Evolutionary conservation across 23 tunicate genomes (phyloP), one percentile per base, ranked within the genome.

Genomic region (Clavelina lepadiformis): DNA sequence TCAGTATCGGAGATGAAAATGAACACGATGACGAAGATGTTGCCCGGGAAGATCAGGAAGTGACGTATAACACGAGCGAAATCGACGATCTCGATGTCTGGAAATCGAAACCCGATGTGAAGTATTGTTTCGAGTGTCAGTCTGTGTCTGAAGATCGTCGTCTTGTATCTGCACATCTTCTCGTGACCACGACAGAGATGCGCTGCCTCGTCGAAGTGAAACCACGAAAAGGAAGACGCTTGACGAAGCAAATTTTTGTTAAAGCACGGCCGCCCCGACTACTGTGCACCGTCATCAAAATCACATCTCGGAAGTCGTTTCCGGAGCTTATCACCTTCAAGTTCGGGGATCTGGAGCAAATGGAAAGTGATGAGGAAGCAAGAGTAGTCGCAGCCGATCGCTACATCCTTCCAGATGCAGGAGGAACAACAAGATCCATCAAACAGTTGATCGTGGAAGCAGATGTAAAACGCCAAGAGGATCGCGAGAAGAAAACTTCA

Each of bases 301-400:
- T 88, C 78, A 88, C 96, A 1, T 88, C 96, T 1, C 65, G 68
- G 23, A 64, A 76, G 3, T 79, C 82, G 15, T 80, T 85, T 38
- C 82, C 96, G 0, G 96, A 88, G 47, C 68, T 88, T 37, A 88
- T 88, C 31, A 67, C 96, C n/a, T 88, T 88, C 78, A 80, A 68
- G 54, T 88, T 88, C 38, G 82, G 82, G 8, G 83, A 69, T 33
- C 19, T 73, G 8, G 35, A 49, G 8, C 35, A 37, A 13, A 46
- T 75, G n/a, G 63, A 31, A 30, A 31, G 21, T 1, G 35, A 31
- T 21, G 66, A 50, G 2, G 78, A 72, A 18, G 66, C 58, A 1
- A 22, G 30, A 33, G 51, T 84, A 19, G 83, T 69, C 4, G 83
- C 82, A 11, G 58, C 76, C 38, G 93, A 84, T 45, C 74, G 79